phyloP scores from a whole-genome alignment of 2,113 vertebrate species.

The Hippocampus comes region DNA sequence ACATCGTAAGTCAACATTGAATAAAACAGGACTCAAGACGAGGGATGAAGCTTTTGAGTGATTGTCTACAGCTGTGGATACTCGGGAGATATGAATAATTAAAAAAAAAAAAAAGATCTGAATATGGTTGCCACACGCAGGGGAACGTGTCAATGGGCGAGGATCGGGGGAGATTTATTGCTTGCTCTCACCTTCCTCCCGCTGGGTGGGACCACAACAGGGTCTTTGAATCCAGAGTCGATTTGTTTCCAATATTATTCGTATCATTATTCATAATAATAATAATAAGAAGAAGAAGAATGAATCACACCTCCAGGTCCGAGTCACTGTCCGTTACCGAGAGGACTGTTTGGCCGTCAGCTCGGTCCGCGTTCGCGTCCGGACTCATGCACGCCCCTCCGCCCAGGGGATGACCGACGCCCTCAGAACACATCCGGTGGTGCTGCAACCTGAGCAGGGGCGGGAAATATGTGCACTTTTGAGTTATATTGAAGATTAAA shows the following conservation, averaged over 20 bases:
- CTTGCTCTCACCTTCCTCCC: background rate
- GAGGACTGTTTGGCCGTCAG: slow-evolving; percentile 85
- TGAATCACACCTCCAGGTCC: slow-evolving; percentile 90
- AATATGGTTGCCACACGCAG: background rate
- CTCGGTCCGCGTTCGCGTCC: slow-evolving; percentile 81
- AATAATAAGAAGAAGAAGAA: background rate
- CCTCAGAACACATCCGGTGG: slow-evolving; percentile 83
- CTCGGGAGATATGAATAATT: slow-evolving; percentile 1
- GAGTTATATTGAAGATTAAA: background rate
- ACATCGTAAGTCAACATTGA: slow-evolving; percentile 21
- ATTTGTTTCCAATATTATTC: background rate
- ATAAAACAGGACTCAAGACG: slow-evolving; percentile 21
- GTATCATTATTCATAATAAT: background rate
- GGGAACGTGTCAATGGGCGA: background rate
- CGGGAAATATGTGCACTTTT: background rate
- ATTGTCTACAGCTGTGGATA: slow-evolving; percentile 47
- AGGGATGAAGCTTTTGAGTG: slow-evolving; percentile 23
- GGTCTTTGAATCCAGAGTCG: background rate
- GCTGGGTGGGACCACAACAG: background rate
- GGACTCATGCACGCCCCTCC: slow-evolving; percentile 82
- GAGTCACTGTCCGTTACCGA: slow-evolving; percentile 97
- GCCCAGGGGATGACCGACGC: slow-evolving; percentile 79
- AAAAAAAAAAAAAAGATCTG: background rate
- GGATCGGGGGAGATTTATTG: background rate
- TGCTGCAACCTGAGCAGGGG: slow-evolving; percentile 81